Evolutionary conservation across 2,113 vertebrate genomes (phyloP).

Genomic region (Gnathonemus echidnorhynchus): DNA sequence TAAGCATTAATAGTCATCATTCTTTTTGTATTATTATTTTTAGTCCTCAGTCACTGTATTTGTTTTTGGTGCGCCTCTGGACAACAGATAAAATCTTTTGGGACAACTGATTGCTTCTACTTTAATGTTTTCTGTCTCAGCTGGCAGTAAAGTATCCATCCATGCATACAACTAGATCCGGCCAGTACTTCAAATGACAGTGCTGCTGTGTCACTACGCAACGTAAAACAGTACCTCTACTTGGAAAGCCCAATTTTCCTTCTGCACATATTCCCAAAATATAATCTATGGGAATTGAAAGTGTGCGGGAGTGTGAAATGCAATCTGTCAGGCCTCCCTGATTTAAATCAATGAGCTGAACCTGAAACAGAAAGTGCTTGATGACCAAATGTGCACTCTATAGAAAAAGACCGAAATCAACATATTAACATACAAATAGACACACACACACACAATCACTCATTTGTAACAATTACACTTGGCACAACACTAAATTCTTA

Average conservation of each 20-base stretch:
- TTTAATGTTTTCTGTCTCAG: neutral
- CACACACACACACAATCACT: neutral
- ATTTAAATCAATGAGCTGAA: neutral
- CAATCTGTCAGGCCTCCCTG: neutral
- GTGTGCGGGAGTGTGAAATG: neutral
- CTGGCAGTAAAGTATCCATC: neutral
- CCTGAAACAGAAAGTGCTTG: neutral
- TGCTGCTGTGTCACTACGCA: neutral
- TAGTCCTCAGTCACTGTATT: neutral
- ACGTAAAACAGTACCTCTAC: neutral
- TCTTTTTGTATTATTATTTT: neutral
- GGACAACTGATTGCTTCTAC: neutral
- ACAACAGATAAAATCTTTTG: neutral
- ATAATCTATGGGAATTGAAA: neutral
- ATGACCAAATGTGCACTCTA: conserved; percentile 15
- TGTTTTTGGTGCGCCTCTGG: neutral
- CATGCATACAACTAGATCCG: neutral
- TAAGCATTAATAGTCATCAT: neutral
- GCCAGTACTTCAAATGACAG: neutral
- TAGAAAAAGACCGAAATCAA: neutral
- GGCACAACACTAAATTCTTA: neutral
- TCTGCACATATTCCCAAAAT: neutral
- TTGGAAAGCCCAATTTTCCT: neutral
- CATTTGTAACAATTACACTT: neutral
- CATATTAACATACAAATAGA: neutral